Percentiles rank a stretch among this genome's conserved stretches.
Conservation (phyloP, 2,888 invertebrate species). For the Lochmaea capreae region DNA sequence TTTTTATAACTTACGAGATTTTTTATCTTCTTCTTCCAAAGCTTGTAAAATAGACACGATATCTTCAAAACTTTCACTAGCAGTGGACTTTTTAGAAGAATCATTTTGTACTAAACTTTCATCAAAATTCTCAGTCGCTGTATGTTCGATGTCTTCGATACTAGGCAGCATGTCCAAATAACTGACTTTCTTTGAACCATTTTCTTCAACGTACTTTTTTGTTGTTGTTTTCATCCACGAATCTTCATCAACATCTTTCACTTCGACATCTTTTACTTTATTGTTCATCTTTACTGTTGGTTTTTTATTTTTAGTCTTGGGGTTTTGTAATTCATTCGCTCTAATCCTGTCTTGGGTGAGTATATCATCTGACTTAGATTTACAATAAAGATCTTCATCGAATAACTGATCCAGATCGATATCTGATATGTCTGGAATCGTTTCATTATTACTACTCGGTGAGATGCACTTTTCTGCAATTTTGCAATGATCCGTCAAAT, state of each 20-base stretch:
- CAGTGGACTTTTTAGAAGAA: constrained; percentile 43
- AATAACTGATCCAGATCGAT: constrained; percentile 55
- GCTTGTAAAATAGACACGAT: constrained; percentile 66
- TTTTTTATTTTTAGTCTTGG: neutral
- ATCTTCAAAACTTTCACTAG: constrained; percentile 63
- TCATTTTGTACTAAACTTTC: constrained; percentile 52
- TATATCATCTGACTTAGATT: constrained; percentile 38
- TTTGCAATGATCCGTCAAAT: constrained; percentile 51
- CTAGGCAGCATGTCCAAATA: constrained; percentile 57
- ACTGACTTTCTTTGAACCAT: constrained; percentile 48
- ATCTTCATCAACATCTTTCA: constrained; percentile 19
- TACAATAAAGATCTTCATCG: constrained; percentile 50
- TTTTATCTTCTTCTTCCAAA: constrained; percentile 65
- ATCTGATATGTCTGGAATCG: constrained; percentile 53
- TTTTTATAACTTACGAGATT: constrained; percentile 58
- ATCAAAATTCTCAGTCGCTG: constrained; percentile 26
- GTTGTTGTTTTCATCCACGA: neutral
- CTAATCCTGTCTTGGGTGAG: neutral
- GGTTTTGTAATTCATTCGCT: constrained; percentile 17
- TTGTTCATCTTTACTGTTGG: constrained; percentile 14
- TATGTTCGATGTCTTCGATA: constrained; percentile 52
- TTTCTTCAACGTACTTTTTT: neutral
- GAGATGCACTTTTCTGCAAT: constrained; percentile 47
- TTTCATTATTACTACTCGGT: constrained; percentile 45
- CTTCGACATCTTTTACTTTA: neutral